phyloP scores from a whole-genome alignment of 2,797 vertebrate genomes.

The Cephalopachus bancanus region DNA sequence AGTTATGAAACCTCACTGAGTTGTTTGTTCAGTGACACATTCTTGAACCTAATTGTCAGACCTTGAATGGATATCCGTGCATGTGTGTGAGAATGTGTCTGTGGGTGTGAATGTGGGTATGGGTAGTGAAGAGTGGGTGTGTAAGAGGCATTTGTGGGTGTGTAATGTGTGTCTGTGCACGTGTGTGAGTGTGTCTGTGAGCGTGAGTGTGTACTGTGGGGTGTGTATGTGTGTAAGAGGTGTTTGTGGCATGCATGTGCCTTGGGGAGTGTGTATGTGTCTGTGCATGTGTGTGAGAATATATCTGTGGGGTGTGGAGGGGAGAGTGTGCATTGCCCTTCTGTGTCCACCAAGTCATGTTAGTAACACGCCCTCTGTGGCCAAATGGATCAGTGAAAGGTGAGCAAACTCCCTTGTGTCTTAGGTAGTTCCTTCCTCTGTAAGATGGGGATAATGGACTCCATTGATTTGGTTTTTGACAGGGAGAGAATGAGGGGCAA shows the following conservation, averaged over 20 bases:
- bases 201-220: no score
- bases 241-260: neutral
- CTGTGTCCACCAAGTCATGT: neutral
- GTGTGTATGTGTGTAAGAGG: neutral
- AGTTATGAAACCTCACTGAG: no score
- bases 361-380: neutral
- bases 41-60: no score
- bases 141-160: no score
- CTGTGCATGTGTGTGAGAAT: neutral
- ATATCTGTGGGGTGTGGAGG: neutral
- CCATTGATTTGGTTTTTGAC: neutral
- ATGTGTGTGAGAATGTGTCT: no score
- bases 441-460: neutral
- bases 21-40: no score
- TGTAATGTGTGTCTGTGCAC: no score
- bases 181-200: no score
- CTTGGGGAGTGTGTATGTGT: neutral
- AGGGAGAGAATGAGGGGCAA: rapidly evolving
- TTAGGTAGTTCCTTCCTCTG: no score
- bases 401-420: neutral
- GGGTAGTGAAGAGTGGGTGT: no score
- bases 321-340: neutral
- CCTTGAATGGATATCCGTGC: no score
- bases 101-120: no score
- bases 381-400: neutral